Conservation (phyloP, 2,113 vertebrate species). For the Casuarius casuarius region DNA sequence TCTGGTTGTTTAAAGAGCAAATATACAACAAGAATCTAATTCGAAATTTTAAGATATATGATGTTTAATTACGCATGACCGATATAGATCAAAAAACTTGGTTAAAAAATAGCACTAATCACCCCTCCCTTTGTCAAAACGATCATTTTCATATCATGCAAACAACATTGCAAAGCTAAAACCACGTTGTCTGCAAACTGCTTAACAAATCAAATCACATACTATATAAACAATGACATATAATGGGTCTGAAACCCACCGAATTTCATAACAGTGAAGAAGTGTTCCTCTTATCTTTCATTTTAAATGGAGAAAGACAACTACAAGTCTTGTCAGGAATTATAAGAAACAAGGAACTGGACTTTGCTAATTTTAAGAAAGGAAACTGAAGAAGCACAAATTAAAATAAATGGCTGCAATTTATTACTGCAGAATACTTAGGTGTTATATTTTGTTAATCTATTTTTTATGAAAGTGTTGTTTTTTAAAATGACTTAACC, state of each 20-base stretch:
- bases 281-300: not conserved
- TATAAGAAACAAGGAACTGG: not conserved
- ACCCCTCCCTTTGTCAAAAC: not conserved
- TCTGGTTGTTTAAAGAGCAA: not conserved
- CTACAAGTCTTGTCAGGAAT: not conserved
- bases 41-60: not conserved
- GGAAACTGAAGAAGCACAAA: not conserved
- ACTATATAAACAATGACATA: not conserved
- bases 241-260: not conserved
- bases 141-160: not conserved
- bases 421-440: not conserved
- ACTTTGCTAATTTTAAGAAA: not conserved
- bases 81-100: rapidly evolving
- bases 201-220: not conserved
- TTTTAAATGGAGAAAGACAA: not conserved
- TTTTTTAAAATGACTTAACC: not conserved
- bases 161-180: not conserved
- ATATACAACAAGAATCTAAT: not conserved
- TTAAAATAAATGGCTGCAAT: not conserved
- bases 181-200: not conserved
- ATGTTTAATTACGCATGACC: not conserved
- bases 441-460: not conserved
- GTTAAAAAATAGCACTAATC: not conserved
- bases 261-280: not conserved
- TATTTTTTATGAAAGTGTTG: not conserved